Base-by-base conservation (phyloP, 1,140 invertebrate species). In the Conus betulinus region DNA sequence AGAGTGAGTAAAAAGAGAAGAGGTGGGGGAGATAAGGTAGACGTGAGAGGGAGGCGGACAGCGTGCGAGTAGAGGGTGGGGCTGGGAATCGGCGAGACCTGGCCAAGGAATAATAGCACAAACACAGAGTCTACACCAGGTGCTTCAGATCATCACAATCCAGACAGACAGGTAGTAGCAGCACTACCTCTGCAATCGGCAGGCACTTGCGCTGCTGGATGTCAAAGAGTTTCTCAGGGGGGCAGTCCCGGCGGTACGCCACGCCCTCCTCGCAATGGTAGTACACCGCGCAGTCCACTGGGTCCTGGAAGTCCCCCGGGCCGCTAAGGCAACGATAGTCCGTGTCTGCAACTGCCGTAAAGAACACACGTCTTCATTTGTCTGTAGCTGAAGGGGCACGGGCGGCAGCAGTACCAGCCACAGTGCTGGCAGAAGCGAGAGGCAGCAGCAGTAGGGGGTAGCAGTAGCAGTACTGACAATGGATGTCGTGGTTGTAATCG, bases 301-400 rank as follows among this genome's bases (percentile, higher is more conserved):
- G 83, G 55, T 91, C 90, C 25, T 76, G 67, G 74, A 91, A 91
- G 74, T 91, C 88, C 57, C 90, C 90, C n/a, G 87, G 25, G 2
- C 11, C 13, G 23, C 85, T 17, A 63, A 88, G 90, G 39, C 90
- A 91, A 27, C 51, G 86, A 71, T 90, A 91, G 25, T 85, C 84
- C 17, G 84, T 76, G 27, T 23, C 67, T n/a, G 51, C 8, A 51
- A n/a, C 84, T 85, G 39, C 39, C 39, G 39, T 39, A 39, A 39
- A 39, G 0, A 39, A 39, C 39, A 39, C 39, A 39, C 39, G 39
- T 39, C 39, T 39, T 39, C 39, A 39, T 39, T 39, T 0, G 39
- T 39, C 39, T 39, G 39, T 39, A 39, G 39, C 39, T 39, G 39
- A 39, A 1, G 39, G 39, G 39, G 39, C 39, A 39, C 39, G 39